These are phyloP conservation scores for Bathybates hornii DNA, from an alignment of 2,113 vertebrate genomes.

Conservation along the genomic window DNA sequence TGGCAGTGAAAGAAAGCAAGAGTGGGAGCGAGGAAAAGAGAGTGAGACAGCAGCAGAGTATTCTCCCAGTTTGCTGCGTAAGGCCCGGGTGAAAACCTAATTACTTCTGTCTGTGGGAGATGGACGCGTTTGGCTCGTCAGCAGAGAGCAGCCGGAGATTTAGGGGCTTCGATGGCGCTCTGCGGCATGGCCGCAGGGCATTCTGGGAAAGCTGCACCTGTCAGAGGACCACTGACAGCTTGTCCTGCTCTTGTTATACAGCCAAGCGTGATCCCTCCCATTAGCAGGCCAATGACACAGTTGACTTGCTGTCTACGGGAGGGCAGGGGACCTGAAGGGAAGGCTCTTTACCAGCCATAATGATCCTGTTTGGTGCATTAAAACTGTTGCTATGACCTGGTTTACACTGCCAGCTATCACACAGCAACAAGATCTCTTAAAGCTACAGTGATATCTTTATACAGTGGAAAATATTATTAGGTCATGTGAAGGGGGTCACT, in stretches of 20 bases:
- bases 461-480: background rate
- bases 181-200: slow-evolving; percentile 31
- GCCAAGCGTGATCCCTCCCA: slow-evolving; percentile 44
- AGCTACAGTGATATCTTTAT: background rate
- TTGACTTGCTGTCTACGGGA: slow-evolving; percentile 38
- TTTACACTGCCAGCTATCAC: background rate
- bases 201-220: slow-evolving; percentile 55
- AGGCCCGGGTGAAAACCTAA: slow-evolving; percentile 29
- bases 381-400: background rate
- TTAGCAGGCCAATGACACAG: slow-evolving; percentile 56
- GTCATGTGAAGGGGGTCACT: background rate
- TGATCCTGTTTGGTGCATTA: slow-evolving; percentile 2
- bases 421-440: background rate
- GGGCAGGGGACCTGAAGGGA: background rate
- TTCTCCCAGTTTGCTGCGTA: slow-evolving; percentile 7
- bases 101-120: slow-evolving; percentile 47
- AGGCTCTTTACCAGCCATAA: background rate
- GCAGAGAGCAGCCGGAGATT: slow-evolving; percentile 38
- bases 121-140: slow-evolving; percentile 45
- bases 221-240: slow-evolving; percentile 53
- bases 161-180: slow-evolving; percentile 8
- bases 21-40: background rate
- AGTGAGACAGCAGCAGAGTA: background rate
- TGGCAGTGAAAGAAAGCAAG: background rate
- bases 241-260: slow-evolving; percentile 53